Evolutionary conservation across 2,888 invertebrate genomes (phyloP), one percentile per base, ranked within the genome.

Genomic region (Tenthredo distinguenda): DNA sequence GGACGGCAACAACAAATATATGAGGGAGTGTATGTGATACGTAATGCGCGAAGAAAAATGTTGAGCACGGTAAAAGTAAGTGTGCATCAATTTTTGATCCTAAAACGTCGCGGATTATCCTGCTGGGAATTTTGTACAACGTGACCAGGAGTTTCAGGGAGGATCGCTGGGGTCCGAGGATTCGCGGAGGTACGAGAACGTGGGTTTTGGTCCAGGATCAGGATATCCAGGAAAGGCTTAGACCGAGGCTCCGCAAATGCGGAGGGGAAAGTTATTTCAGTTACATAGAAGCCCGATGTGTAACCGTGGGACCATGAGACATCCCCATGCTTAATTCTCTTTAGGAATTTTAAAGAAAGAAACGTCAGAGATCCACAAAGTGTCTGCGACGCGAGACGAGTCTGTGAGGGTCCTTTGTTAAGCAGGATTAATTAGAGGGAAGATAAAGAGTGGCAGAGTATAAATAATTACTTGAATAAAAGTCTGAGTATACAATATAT

Each of bases 121-220:
- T 21, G 62, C 26, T 62, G 62, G 21, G 62, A 62, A 68, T 68
- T 68, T 68, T 15, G 68, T 34, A 34, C 18, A 34, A 31, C 68
- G 34, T 68, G 68, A 68, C 68, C 31, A 68, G 68, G 34, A 68
- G 34, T 68, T 34, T 34, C 68, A 34, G 34, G 68, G 34, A 68
- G 68, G 31, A 68, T 68, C 34, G 68, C 15, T 15, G 7, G 34
- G 15, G 34, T 68, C 68, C 77, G 77, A 77, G 77, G 31, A 50
- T 26, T 15, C 26, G 50, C 1, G 31, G 31, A 50, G 31, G 34
- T 50, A 74, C 9, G 31, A 34, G 26, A 50, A 15, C 55, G 77
- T 50, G 77, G 77, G 47, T 37, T 50, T 77, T 77, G 50, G 77
- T 43, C 50, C 26, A 55, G 77, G 77, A 77, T 77, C 77, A 43